phyloP scores from a whole-genome alignment of 2,797 vertebrate genomes.

The Chrysolophus pictus region DNA sequence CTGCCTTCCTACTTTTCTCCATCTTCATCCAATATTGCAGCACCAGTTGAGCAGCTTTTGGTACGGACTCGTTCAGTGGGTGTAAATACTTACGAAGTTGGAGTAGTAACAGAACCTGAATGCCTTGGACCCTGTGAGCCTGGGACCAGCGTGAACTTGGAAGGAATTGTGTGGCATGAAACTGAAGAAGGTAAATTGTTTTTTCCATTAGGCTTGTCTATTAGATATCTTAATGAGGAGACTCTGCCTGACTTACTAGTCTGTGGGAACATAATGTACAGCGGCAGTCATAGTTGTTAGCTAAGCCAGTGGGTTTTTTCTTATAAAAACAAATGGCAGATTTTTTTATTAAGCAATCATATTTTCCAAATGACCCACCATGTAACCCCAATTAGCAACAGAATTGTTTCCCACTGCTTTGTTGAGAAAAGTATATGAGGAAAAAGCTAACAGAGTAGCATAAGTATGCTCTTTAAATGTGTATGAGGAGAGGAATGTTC shows the following conservation, averaged over 20 bases:
- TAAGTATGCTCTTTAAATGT: not conserved
- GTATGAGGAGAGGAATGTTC: not conserved
- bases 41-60: constrained; percentile 87
- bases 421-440: not conserved
- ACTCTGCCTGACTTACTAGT: not conserved
- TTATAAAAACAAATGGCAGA: not conserved
- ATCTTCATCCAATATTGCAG: constrained; percentile 86
- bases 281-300: not conserved
- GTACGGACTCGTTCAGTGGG: constrained; percentile 95
- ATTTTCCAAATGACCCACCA: not conserved
- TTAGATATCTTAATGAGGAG: not conserved
- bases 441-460: not conserved
- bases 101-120: constrained; percentile 89
- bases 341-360: not conserved
- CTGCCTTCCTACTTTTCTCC: constrained; percentile 86
- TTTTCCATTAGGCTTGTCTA: constrained; percentile 56
- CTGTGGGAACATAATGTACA: not conserved
- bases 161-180: constrained; percentile 99
- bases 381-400: not conserved
- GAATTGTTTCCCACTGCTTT: not conserved
- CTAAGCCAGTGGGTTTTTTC: not conserved
- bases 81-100: constrained; percentile 93
- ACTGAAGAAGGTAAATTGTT: constrained; percentile 93
- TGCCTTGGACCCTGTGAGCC: constrained; percentile 96
- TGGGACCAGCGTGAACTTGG: constrained; percentile 97